Base-by-base conservation (phyloP, 2,113 vertebrate species). In the Psammodynastes pulverulentus region DNA sequence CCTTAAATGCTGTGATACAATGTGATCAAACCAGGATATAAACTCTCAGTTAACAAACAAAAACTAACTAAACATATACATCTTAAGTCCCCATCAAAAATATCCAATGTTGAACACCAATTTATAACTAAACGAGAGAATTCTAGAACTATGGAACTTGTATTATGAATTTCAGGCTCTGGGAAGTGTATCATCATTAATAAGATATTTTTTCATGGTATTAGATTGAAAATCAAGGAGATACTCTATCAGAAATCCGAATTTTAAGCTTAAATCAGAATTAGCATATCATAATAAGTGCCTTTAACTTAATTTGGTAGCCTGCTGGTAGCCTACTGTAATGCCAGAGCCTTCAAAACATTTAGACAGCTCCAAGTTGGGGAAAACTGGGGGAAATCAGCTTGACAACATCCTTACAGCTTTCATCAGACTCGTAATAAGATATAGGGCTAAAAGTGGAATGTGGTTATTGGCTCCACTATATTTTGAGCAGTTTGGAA, bases 401-500 rank as follows among this genome's bases (percentile, higher is more conserved):
- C 34, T 43, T 79, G 72, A 79, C 72, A 43, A 21, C 34, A 43
- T 79, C 72, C 72, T 43, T 19, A 34, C 48, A 34, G 86, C 48
- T 87, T 87, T 49, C 48, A 29, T 87, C 48, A 87, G 86, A 52
- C 15, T 29, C 13, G 72, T 86, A 86, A 87, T n/a, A 87, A 87
- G 86, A 87, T 56, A 89, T 48, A 45, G 48, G 23, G 9, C 53
- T 0, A 3, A 79, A 12, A 9, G 91, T n/a, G 3, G 43, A 39
- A 67, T 13, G 13, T 91, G 43, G 19, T 88, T 43, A 86, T 62
- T 58, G 53, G 17, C 19, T 49, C 48, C 53, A 62, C 9, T 58
- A 17, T 85, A 46, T 58, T 54, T 58, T 79, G 48, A 88, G 17
- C 34, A n/a, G 58, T 93, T 86, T 95, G 87, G 23, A 62, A 9